Evolutionary conservation across 2,113 vertebrate species (phyloP).

Genomic region (Tyto alba): DNA sequence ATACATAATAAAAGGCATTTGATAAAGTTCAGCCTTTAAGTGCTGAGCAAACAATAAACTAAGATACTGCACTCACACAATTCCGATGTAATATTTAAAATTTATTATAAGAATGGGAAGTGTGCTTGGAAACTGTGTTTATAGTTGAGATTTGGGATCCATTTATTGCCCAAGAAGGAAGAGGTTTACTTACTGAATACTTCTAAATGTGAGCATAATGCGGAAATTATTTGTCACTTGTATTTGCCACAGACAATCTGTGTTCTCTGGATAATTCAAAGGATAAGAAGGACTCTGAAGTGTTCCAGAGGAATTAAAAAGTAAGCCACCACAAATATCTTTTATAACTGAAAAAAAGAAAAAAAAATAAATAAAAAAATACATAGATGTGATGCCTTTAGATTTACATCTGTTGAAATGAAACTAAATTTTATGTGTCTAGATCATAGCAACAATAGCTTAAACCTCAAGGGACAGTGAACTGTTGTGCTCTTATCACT

Average conservation of each 20-base stretch:
- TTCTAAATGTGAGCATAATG: constrained; percentile 35
- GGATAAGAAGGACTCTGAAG: constrained; percentile 67
- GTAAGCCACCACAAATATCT: constrained; percentile 49
- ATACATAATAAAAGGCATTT: neutral
- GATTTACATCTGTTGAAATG: neutral
- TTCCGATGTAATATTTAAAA: neutral
- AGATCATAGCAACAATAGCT: rapidly evolving
- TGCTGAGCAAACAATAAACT: neutral
- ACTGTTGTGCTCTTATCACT: rapidly evolving
- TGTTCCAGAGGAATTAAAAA: neutral
- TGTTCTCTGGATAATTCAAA: constrained; percentile 20
- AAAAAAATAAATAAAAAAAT: neutral
- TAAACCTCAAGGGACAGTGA: rapidly evolving
- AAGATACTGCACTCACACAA: neutral
- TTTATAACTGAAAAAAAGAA: neutral
- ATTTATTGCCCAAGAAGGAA: neutral
- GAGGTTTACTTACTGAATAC: constrained; percentile 55
- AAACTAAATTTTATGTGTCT: neutral
- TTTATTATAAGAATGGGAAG: neutral
- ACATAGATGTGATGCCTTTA: neutral
- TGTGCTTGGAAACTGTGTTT: neutral
- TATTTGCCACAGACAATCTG: constrained; percentile 70
- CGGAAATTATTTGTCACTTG: constrained; percentile 41
- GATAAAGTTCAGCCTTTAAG: neutral
- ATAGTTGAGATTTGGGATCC: neutral